Percentiles rank a stretch among this genome's conserved stretches.
Evolutionary conservation across 1,140 invertebrate species (phyloP).

Genomic region (Drosophila dunni): DNA sequence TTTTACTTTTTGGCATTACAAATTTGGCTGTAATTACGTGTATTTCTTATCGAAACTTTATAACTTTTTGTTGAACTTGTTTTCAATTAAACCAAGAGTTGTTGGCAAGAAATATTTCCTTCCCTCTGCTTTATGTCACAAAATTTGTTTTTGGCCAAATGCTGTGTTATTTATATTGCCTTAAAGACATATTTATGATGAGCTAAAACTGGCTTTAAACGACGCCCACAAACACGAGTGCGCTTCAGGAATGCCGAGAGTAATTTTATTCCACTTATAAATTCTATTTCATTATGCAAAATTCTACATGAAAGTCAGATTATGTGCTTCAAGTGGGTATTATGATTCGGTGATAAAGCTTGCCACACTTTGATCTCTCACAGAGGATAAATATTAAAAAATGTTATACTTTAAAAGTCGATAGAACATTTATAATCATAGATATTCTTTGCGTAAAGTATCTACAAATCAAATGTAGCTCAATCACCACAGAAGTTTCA

Average conservation of each 20-base stretch:
- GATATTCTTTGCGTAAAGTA: no score
- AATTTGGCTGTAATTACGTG: conserved; percentile 28
- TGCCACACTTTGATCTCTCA: not conserved
- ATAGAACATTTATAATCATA: no score
- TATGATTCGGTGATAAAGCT: not conserved
- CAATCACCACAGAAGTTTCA: no score
- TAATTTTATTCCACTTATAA: conserved; percentile 17
- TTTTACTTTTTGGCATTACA: conserved; percentile 7
- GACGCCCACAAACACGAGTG: not conserved
- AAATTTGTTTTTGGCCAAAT: conserved; percentile 9
- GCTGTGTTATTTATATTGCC: conserved; percentile 8
- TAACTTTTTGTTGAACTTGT: conserved; percentile 47
- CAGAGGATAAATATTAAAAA: no score
- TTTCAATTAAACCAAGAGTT: conserved; percentile 53
- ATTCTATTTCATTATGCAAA: conserved; percentile 26
- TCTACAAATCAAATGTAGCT: no score
- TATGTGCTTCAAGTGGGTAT: not conserved
- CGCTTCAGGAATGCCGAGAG: conserved; percentile 5
- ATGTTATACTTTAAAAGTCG: no score
- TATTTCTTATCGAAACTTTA: conserved; percentile 31
- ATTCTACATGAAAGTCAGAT: conserved; percentile 4
- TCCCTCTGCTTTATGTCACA: conserved; percentile 6
- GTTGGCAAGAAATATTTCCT: not conserved
- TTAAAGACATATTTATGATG: conserved; percentile 10
- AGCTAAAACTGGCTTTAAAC: conserved; percentile 1